Conservation (phyloP, 2,113 vertebrate genomes). For the Platanista minor region DNA sequence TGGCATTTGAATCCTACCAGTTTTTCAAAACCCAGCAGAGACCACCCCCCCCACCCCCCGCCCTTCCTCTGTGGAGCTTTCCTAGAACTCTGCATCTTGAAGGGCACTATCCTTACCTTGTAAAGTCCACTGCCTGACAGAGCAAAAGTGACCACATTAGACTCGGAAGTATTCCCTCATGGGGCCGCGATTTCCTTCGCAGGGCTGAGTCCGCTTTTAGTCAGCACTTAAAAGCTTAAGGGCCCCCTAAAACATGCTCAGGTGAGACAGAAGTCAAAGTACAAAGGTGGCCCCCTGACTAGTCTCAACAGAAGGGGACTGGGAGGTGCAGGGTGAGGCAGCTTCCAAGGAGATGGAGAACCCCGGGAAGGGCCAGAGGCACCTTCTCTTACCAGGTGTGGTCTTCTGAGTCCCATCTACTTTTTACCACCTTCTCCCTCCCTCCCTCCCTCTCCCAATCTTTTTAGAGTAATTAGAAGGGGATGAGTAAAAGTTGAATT, state of each 20-base stretch:
- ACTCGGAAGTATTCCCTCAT: rapidly evolving
- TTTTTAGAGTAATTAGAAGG: background rate
- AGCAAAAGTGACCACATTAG: background rate
- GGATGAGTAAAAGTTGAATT: background rate
- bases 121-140: background rate
- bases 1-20: background rate
- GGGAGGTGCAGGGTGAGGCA: background rate
- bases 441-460: background rate
- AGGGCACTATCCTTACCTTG: background rate
- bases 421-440: background rate
- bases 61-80: background rate
- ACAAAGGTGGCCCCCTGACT: background rate
- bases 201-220: background rate
- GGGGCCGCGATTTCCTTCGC: background rate
- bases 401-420: background rate
- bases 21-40: background rate
- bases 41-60: background rate
- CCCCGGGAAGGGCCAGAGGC: rapidly evolving
- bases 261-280: background rate
- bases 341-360: background rate
- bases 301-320: background rate
- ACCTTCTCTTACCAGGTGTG: background rate
- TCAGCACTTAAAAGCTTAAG: background rate
- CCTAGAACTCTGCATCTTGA: background rate
- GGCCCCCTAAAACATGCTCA: background rate